Evolutionary conservation across 1,140 invertebrate genomes (phyloP).

Genomic region (Bombus ignitus): DNA sequence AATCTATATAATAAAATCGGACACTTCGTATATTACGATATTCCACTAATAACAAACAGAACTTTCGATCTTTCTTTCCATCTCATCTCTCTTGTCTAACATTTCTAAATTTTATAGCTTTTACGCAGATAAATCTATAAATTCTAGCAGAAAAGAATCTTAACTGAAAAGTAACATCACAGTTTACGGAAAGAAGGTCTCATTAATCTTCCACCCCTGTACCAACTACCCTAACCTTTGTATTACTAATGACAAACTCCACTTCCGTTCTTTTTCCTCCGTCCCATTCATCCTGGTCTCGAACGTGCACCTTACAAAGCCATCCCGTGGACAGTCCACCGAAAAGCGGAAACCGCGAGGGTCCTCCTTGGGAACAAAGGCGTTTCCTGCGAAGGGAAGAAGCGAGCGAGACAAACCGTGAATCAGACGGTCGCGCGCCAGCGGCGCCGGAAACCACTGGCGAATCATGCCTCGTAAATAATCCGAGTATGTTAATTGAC

Average conservation of each 20-base stretch:
- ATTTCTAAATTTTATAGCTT: no score
- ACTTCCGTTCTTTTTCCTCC: not conserved
- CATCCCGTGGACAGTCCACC: not conserved
- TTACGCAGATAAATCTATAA: no score
- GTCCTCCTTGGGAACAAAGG: not conserved
- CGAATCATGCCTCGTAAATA: constrained; percentile 23
- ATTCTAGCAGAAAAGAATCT: no score
- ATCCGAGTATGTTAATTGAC: constrained; percentile 38
- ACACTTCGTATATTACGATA: no score
- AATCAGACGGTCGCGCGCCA: constrained; percentile 17
- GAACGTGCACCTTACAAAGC: not conserved
- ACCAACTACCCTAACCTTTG: not conserved
- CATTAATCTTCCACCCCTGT: no score
- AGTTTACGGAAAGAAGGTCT: no score
- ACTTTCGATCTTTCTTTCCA: no score
- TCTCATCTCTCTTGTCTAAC: no score
- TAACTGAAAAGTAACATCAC: no score
- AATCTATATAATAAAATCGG: no score
- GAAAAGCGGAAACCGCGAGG: constrained; percentile 9
- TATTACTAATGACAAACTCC: not conserved
- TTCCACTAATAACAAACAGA: no score
- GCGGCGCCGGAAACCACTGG: constrained; percentile 7
- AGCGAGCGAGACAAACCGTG: not conserved
- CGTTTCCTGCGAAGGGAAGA: constrained; percentile 12
- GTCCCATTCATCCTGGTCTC: no score